Conservation (phyloP, 2,113 vertebrate genomes). For the Syngnathus floridae region DNA sequence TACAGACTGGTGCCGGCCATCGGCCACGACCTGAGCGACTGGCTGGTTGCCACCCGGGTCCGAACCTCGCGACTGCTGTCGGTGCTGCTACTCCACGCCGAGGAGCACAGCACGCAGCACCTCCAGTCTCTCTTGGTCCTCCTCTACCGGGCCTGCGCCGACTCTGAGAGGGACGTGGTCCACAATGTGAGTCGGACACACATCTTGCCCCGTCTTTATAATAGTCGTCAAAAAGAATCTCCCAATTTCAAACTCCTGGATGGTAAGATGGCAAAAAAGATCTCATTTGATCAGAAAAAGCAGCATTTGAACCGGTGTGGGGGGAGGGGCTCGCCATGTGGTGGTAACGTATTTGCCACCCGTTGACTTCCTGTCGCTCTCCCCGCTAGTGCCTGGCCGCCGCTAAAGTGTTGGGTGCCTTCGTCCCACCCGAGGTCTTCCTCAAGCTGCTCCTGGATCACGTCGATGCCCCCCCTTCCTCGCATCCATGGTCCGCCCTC, state of each 20-base stretch:
- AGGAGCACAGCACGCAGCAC: constrained; percentile 88
- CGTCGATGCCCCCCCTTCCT: constrained; percentile 65
- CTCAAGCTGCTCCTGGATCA: constrained; percentile 77
- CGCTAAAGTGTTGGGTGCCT: constrained; percentile 80
- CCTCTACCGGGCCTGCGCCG: constrained; percentile 74
- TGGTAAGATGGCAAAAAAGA: too few species aligned
- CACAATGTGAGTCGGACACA: constrained; percentile 71
- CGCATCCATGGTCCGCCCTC: constrained; percentile 71
- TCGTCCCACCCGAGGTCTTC: constrained; percentile 81
- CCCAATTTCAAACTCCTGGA: too few species aligned
- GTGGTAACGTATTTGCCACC: constrained; percentile 13
- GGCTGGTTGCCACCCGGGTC: constrained; percentile 81
- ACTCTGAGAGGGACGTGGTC: constrained; percentile 76
- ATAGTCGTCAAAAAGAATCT: too few species aligned
- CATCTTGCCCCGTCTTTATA: too few species aligned
- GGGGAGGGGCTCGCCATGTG: too few species aligned
- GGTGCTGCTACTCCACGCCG: constrained; percentile 79
- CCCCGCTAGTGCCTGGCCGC: constrained; percentile 74
- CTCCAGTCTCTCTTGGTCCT: constrained; percentile 79
- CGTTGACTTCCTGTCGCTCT: constrained; percentile 33
- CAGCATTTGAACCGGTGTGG: too few species aligned
- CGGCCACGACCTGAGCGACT: constrained; percentile 79
- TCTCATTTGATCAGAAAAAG: too few species aligned
- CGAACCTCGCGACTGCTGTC: constrained; percentile 82
- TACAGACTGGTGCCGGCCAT: constrained; percentile 83